Evolutionary conservation across 2,797 vertebrate genomes (phyloP).

Genomic region (Hydrophis major): DNA sequence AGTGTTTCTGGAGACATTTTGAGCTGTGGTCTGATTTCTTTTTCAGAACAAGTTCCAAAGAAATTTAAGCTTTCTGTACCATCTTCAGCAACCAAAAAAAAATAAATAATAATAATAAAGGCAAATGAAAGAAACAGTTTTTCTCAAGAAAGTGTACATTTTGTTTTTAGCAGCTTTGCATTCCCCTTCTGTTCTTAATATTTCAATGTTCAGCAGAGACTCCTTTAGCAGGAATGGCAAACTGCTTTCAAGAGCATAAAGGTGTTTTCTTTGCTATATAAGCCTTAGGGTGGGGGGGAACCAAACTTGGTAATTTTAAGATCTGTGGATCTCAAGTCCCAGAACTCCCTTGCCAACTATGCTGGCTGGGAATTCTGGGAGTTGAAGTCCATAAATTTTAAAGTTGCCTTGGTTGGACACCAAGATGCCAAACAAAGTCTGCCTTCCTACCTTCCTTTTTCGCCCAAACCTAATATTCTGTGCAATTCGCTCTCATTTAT

Average conservation of each 20-base stretch:
- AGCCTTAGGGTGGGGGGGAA: conserved; percentile 36
- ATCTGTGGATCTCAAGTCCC: background rate
- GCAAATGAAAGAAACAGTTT: conserved; percentile 58
- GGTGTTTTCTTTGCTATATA: conserved; percentile 44
- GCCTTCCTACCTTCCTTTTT: conserved; percentile 3
- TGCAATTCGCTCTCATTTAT: conserved; percentile 56
- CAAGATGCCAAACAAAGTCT: conserved; percentile 47
- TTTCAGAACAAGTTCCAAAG: conserved; percentile 44
- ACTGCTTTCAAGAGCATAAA: conserved; percentile 49
- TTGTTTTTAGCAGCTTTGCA: conserved; percentile 33
- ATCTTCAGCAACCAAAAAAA: background rate
- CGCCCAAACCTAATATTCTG: conserved; percentile 46
- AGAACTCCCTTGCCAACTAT: background rate
- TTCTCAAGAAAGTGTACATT: conserved; percentile 59
- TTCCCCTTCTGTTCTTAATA: conserved; percentile 50
- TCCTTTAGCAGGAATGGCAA: conserved; percentile 62
- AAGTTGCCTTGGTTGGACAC: background rate
- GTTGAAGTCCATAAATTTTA: background rate
- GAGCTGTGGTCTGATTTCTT: conserved; percentile 13
- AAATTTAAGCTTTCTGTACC: conserved; percentile 54
- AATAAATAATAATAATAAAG: background rate
- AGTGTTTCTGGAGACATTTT: background rate
- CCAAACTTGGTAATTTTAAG: background rate
- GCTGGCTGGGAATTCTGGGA: background rate
- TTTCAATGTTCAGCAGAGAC: conserved; percentile 51